Evolutionary conservation across 1,140 invertebrate genomes (phyloP).

Genomic region (Drosophila mauritiana): DNA sequence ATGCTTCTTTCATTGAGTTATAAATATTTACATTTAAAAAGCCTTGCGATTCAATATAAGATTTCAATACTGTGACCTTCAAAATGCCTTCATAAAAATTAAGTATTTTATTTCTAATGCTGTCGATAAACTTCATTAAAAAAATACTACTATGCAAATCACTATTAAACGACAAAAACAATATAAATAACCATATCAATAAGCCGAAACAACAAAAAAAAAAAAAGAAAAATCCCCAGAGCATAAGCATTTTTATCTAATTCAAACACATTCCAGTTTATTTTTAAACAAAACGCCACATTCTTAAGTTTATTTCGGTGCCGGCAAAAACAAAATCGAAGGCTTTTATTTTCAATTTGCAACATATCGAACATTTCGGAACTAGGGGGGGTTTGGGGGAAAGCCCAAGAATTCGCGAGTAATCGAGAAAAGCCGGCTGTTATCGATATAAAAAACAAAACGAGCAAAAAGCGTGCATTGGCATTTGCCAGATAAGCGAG

Average conservation of each 20-base stretch:
- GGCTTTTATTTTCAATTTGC: slow-evolving; percentile 38
- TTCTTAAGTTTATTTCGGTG: slow-evolving; percentile 76
- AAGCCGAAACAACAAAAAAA: slow-evolving; percentile 31
- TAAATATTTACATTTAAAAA: not conserved
- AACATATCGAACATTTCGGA: not conserved
- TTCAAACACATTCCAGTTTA: slow-evolving; percentile 80
- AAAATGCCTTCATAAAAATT: not conserved
- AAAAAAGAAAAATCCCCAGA: slow-evolving; percentile 20
- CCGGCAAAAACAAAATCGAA: slow-evolving; percentile 40
- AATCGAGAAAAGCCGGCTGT: slow-evolving; percentile 47
- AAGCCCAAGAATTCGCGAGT: slow-evolving; percentile 41
- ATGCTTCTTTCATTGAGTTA: too few relatives aligned
- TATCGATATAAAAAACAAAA: slow-evolving; percentile 59
- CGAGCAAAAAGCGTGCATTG: slow-evolving; percentile 44
- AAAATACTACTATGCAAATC: not conserved
- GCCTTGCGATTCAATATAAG: not conserved
- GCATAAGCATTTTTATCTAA: slow-evolving; percentile 67
- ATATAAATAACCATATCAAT: slow-evolving; percentile 31
- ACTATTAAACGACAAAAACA: slow-evolving; percentile 19
- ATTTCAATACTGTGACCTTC: not conserved
- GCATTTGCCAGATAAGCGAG: slow-evolving; percentile 51
- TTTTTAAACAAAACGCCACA: slow-evolving; percentile 77
- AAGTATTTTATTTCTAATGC: not conserved
- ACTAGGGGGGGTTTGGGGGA: not conserved
- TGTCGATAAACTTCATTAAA: not conserved